These are phyloP conservation scores for Melospiza georgiana DNA, from an alignment of 2,113 vertebrate species.

Conservation along the genomic window DNA sequence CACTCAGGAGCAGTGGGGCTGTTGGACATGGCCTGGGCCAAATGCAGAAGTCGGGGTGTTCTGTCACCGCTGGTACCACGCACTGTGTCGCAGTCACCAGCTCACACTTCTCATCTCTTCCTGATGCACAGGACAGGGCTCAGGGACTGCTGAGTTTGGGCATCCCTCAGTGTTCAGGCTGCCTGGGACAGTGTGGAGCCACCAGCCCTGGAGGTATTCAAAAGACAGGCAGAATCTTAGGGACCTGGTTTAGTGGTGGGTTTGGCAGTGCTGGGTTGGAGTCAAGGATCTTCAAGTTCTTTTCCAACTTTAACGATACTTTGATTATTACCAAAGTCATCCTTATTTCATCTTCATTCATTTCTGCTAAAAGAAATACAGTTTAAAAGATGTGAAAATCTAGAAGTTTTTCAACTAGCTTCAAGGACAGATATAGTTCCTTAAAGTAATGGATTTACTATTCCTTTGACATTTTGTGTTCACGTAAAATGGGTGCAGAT, in stretches of 20 bases:
- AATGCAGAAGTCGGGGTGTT: accelerated
- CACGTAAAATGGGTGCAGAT: background rate
- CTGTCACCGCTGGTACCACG: background rate
- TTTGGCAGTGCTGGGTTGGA: background rate
- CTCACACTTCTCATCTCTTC: background rate
- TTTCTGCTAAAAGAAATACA: background rate
- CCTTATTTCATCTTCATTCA: background rate
- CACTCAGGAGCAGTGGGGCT: background rate
- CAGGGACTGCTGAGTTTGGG: background rate
- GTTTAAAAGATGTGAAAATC: background rate
- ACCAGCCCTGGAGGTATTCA: background rate
- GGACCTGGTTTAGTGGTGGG: background rate
- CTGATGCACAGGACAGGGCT: background rate
- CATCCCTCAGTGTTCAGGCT: background rate
- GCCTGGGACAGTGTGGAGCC: background rate
- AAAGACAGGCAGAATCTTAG: background rate
- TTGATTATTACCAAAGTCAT: background rate
- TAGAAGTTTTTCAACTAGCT: background rate
- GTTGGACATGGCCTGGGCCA: background rate
- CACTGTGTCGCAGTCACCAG: accelerated
- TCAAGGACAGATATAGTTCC: background rate
- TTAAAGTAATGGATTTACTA: background rate
- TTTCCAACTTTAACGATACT: background rate
- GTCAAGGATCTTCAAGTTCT: background rate
- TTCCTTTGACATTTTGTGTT: background rate